These are phyloP conservation scores for Drosophila borborema DNA, from an alignment of 2,888 invertebrate genomes.

Conservation along the genomic window DNA sequence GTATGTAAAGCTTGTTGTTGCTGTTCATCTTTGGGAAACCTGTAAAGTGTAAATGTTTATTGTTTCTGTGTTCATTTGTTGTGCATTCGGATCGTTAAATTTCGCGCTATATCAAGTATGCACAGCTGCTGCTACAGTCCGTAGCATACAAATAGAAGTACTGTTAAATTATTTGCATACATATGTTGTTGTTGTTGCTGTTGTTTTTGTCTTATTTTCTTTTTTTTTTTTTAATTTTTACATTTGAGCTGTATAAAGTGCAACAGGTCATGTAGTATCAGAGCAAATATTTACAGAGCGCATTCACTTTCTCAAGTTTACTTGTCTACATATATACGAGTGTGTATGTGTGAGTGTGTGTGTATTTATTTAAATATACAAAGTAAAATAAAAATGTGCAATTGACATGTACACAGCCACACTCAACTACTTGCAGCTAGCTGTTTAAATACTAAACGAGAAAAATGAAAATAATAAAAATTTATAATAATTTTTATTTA, in stretches of 20 bases:
- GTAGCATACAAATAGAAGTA: conserved; percentile 49
- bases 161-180: conserved; percentile 55
- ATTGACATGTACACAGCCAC: conserved; percentile 10
- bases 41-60: conserved; percentile 67
- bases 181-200: conserved; percentile 19
- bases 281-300: conserved; percentile 74
- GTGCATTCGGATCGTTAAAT: conserved; percentile 43
- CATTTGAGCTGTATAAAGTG: conserved; percentile 62
- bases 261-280: conserved; percentile 71
- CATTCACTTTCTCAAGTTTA: conserved; percentile 58
- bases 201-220: neutral
- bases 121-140: conserved; percentile 67
- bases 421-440: conserved; percentile 14
- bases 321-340: neutral
- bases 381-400: conserved; percentile 15
- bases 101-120: conserved; percentile 47
- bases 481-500: conserved; percentile 75
- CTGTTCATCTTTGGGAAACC: conserved; percentile 67
- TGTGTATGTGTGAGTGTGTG: conserved; percentile 2
- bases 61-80: conserved; percentile 53
- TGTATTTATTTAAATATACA: neutral
- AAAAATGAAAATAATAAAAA: conserved; percentile 32
- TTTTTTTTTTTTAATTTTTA: conserved; percentile 13
- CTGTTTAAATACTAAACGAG: conserved; percentile 19
- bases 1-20: conserved; percentile 67